A percentile compares a stretch with the other conserved stretches of the same genome.
These are phyloP conservation scores for Phymanthus crucifer DNA, from an alignment of 92 coral and sea anemone genomes.

Conservation along the genomic window DNA sequence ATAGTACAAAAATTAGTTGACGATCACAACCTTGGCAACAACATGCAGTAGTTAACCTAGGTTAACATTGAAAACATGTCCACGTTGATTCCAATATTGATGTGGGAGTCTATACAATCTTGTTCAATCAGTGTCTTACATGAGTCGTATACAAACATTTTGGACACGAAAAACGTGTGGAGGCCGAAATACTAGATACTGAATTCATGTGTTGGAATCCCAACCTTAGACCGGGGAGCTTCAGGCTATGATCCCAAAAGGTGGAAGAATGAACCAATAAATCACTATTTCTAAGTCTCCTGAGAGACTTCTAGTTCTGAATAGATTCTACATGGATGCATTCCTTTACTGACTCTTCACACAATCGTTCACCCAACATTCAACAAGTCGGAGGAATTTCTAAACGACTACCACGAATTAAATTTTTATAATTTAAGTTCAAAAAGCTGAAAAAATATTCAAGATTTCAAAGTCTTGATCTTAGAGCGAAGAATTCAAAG, in stretches of 20 bases:
- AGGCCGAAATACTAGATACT: background rate
- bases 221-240: background rate
- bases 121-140: background rate
- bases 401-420: background rate
- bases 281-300: background rate
- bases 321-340: background rate
- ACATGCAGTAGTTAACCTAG: background rate
- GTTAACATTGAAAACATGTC: background rate
- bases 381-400: slow-evolving; percentile 13
- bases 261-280: background rate
- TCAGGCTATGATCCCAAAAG: background rate
- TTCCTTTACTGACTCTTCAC: slow-evolving; percentile 12
- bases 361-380: slow-evolving; percentile 2
- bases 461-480: background rate
- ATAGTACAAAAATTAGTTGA: background rate
- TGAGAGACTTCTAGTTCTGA: background rate
- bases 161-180: background rate
- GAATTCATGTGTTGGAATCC: background rate
- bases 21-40: background rate
- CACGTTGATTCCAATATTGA: background rate
- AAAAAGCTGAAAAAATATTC: background rate
- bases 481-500: background rate
- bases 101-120: background rate
- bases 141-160: background rate
- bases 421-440: background rate